Evolutionary conservation across 2,113 vertebrate genomes (phyloP).

Genomic region (Eidolon helvum): DNA sequence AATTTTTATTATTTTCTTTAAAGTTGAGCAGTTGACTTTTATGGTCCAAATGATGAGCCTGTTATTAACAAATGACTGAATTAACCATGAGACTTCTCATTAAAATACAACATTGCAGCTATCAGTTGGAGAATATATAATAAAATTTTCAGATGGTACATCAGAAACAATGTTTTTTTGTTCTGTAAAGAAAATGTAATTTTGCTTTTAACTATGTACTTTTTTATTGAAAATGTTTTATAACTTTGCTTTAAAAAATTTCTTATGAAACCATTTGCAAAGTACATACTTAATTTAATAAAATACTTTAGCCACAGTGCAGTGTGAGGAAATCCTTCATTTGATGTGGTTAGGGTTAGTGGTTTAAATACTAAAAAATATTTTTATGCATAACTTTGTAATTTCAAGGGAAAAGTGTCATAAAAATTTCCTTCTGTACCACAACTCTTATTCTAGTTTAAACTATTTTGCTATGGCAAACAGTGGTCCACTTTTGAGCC

Average conservation of each 20-base stretch:
- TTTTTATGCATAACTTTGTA: slow-evolving; percentile 38
- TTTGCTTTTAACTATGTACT: slow-evolving; percentile 82
- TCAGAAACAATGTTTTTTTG: slow-evolving; percentile 74
- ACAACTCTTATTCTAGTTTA: slow-evolving; percentile 1
- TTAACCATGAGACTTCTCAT: slow-evolving; percentile 38
- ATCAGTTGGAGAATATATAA: slow-evolving; percentile 67
- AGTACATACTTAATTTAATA: slow-evolving; percentile 83
- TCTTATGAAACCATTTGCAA: slow-evolving; percentile 81
- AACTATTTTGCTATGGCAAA: slow-evolving; percentile 17
- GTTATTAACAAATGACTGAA: slow-evolving; percentile 54
- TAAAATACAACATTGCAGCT: slow-evolving; percentile 73
- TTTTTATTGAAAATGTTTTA: slow-evolving; percentile 85
- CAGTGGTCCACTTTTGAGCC: background rate
- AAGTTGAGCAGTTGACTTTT: slow-evolving; percentile 41
- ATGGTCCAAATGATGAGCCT: slow-evolving; percentile 63
- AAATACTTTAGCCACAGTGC: slow-evolving; percentile 79
- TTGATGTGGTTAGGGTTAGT: slow-evolving; percentile 37
- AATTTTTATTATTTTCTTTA: slow-evolving; percentile 56
- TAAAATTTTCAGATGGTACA: slow-evolving; percentile 60
- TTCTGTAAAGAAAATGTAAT: slow-evolving; percentile 82
- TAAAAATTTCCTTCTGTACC: slow-evolving; percentile 12
- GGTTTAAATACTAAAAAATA: slow-evolving; percentile 44
- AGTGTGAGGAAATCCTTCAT: slow-evolving; percentile 73
- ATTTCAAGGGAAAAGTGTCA: background rate
- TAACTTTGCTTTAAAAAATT: slow-evolving; percentile 83